Conservation (phyloP, 1,140 invertebrate species). For the Lepidurus packardi region DNA sequence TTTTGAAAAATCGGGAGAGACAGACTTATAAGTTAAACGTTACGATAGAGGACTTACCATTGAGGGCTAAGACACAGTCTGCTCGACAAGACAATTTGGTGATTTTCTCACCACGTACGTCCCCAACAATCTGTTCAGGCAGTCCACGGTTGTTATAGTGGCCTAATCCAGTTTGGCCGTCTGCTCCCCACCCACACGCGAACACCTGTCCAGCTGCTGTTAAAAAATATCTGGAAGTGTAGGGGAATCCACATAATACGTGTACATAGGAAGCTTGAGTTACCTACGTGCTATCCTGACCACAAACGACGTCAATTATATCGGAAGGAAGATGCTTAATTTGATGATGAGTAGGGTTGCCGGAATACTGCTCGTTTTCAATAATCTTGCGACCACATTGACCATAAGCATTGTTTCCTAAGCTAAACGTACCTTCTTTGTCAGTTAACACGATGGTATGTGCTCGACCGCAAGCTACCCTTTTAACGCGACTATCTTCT, state of each 20-base stretch:
- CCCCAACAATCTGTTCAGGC: conserved; percentile 55
- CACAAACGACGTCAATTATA: conserved; percentile 62
- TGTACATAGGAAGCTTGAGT: conserved; percentile 25
- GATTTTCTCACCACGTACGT: conserved; percentile 75
- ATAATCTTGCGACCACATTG: conserved; percentile 85
- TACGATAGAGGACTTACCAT: conserved; percentile 52
- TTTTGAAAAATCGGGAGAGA: conserved; percentile 15
- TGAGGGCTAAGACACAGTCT: conserved; percentile 85
- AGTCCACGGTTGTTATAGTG: conserved; percentile 54
- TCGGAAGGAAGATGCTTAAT: conserved; percentile 18
- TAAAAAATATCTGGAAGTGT: conserved; percentile 63
- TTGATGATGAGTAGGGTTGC: conserved; percentile 58
- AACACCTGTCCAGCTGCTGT: conserved; percentile 74
- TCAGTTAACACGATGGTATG: conserved; percentile 76
- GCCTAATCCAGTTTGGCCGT: conserved; percentile 87
- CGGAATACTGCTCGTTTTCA: conserved; percentile 65
- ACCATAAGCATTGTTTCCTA: conserved; percentile 90
- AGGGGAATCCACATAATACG: conserved; percentile 31
- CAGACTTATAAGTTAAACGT: conserved; percentile 25
- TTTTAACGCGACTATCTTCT: conserved; percentile 50
- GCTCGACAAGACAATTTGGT: conserved; percentile 69
- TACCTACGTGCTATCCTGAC: conserved; percentile 75
- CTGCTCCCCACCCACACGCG: conserved; percentile 86
- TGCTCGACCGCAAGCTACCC: conserved; percentile 74
- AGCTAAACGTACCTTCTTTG: conserved; percentile 66